These are phyloP conservation scores for Gymnorhina tibicen DNA, from an alignment of 2,113 vertebrate genomes.

Conservation along the genomic window DNA sequence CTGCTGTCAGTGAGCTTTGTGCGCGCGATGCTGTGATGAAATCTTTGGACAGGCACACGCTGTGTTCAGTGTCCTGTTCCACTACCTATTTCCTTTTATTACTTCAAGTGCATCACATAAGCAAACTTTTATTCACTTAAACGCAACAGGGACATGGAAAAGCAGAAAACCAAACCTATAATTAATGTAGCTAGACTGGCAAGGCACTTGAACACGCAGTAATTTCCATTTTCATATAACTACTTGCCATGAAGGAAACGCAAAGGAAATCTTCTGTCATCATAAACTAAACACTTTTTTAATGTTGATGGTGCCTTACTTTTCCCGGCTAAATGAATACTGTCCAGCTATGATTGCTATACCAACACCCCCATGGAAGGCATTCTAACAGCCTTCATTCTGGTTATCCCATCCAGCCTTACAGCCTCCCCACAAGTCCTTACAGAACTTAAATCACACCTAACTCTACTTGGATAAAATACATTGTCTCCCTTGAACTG, in stretches of 20 bases:
- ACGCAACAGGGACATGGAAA: neutral
- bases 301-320: neutral
- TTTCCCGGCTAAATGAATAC: neutral
- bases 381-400: neutral
- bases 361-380: neutral
- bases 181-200: neutral
- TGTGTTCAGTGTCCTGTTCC: neutral
- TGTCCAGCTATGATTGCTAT: neutral
- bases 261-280: neutral
- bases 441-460: neutral
- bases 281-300: neutral
- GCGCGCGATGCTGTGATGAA: fast-evolving
- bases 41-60: neutral
- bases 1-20: neutral
- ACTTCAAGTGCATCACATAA: neutral
- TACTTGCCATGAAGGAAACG: neutral
- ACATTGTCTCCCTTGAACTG: neutral
- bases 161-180: neutral
- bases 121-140: neutral
- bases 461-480: neutral
- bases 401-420: neutral
- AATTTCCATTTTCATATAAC: neutral
- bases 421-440: neutral
- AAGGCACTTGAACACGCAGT: neutral
- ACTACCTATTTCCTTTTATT: neutral